Base-by-base conservation (phyloP, 2,797 vertebrate genomes). In the Lophius americanus region DNA sequence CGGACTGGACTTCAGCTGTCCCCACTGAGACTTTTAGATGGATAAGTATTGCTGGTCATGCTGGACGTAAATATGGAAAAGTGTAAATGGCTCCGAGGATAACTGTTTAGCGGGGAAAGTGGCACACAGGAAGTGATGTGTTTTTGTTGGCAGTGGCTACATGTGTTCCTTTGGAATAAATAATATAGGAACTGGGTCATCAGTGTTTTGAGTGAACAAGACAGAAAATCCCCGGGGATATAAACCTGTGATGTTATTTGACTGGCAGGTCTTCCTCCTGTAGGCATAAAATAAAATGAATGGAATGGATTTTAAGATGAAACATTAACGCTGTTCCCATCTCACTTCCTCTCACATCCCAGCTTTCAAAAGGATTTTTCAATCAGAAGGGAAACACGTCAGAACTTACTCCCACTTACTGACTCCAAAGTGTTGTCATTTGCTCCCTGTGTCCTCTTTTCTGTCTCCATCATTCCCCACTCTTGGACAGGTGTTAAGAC, bases 141-240 rank as follows among this genome's bases (percentile, higher is more conserved):
- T 60, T 75, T 68, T 37, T 56, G 51, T 50, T n/a, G 50, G 57
- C 0, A 23, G 23, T 23, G 23, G 23, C 23, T 9, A 7, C 10
- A 64, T 4, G 58, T 52, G 47, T 59, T 68, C 51, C 32, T 69
- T 70, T 69, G 58, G 47, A 75, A 61, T 47, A 60, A 66, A 67
- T 60, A 14, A 43, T 59, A 71, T 33, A 47, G 51, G 38, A 82
- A 78, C 8, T 79, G 62, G 67, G 64, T 72, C 73, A 68, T 75
- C 70, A 65, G 64, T 57, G 38, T 5, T 66, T 72, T 50, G 55
- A 64, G 62, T 79, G 48, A 75, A 47, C 4, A 23, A 64, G 14
- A 14, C 0, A 70, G 60, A 54, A 68, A 68, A 68, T 43, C 73
- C n/a, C 62, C 5, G 12, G 74, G 49, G 68, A 74, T 41, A 5